Conservation (phyloP, 2,888 invertebrate species). For the Hyppa rectilinea region DNA sequence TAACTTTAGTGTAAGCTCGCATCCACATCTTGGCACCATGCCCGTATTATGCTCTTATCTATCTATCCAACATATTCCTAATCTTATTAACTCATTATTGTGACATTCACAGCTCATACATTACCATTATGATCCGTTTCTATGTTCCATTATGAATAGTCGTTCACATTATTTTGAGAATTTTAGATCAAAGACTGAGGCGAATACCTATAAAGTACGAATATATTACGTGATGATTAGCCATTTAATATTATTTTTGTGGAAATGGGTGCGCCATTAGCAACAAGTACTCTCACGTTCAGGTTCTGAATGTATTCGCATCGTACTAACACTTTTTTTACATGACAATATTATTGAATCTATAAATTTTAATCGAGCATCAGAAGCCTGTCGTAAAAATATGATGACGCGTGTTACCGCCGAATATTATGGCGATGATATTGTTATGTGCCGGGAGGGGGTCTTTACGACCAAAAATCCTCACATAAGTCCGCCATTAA, state of each 20-base stretch:
- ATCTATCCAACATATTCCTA: slow-evolving; percentile 4
- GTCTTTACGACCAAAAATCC: slow-evolving; percentile 39
- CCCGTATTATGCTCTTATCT: slow-evolving; percentile 21
- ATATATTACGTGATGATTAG: slow-evolving; percentile 22
- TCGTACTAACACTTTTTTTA: slow-evolving; percentile 21
- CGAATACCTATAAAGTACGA: neutral
- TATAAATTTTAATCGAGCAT: slow-evolving; percentile 44
- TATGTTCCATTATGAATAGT: slow-evolving; percentile 9
- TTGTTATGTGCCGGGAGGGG: slow-evolving; percentile 33
- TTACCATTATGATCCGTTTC: slow-evolving; percentile 17
- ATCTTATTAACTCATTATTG: slow-evolving; percentile 44
- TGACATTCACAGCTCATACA: slow-evolving; percentile 31
- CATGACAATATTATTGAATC: slow-evolving; percentile 45
- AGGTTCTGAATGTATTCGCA: slow-evolving; percentile 28
- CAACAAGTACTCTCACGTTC: slow-evolving; percentile 9
- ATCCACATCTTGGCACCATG: slow-evolving; percentile 45
- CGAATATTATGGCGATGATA: slow-evolving; percentile 49
- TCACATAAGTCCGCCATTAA: slow-evolving; percentile 37
- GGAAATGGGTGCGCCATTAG: slow-evolving; percentile 14
- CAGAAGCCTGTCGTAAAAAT: slow-evolving; percentile 51
- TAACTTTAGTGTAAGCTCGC: slow-evolving; percentile 40
- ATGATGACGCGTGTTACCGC: slow-evolving; percentile 40
- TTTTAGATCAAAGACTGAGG: neutral
- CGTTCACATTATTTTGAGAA: slow-evolving; percentile 14
- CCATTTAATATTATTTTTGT: slow-evolving; percentile 8